These are phyloP conservation scores for Xylocampa areola DNA, from an alignment of 2,888 invertebrate species.

Conservation along the genomic window DNA sequence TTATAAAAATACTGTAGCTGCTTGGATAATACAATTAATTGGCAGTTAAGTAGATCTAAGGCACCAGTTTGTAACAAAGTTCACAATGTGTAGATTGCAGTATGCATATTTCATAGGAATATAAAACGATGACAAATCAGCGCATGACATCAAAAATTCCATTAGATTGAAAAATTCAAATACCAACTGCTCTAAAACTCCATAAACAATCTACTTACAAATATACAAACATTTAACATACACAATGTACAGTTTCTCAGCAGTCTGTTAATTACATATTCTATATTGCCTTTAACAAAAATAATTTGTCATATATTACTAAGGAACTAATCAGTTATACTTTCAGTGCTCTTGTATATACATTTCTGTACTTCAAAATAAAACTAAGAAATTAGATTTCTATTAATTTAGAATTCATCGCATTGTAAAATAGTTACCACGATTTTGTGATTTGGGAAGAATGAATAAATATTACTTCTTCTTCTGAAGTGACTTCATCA, in stretches of 20 bases:
- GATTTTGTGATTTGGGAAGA: neutral
- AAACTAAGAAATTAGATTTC: slow-evolving; percentile 13
- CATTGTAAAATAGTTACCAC: slow-evolving; percentile 20
- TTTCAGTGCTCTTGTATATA: slow-evolving; percentile 24
- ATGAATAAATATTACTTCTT: slow-evolving; percentile 75
- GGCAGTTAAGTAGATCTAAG: slow-evolving; percentile 39
- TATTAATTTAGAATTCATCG: slow-evolving; percentile 36
- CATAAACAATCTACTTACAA: slow-evolving; percentile 35
- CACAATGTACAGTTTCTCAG: slow-evolving; percentile 28
- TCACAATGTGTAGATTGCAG: slow-evolving; percentile 12
- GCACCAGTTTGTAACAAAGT: slow-evolving; percentile 31
- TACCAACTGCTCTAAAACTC: neutral
- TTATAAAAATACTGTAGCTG: slow-evolving; percentile 50
- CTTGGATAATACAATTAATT: slow-evolving; percentile 42
- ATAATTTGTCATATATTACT: slow-evolving; percentile 14
- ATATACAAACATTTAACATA: slow-evolving; percentile 40
- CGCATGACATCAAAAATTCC: neutral
- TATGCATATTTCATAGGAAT: slow-evolving; percentile 1
- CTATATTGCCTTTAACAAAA: slow-evolving; percentile 11
- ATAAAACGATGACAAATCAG: neutral
- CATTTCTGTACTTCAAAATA: slow-evolving; percentile 22
- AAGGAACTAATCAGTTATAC: slow-evolving; percentile 20
- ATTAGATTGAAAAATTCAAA: slow-evolving; percentile 7
- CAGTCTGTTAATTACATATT: slow-evolving; percentile 3
- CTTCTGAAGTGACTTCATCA: slow-evolving; percentile 94